A percentile compares a stretch with the other conserved stretches of the same genome.
Conservation (phyloP, 2,113 vertebrate species). For the Onychostruthus taczanowskii region DNA sequence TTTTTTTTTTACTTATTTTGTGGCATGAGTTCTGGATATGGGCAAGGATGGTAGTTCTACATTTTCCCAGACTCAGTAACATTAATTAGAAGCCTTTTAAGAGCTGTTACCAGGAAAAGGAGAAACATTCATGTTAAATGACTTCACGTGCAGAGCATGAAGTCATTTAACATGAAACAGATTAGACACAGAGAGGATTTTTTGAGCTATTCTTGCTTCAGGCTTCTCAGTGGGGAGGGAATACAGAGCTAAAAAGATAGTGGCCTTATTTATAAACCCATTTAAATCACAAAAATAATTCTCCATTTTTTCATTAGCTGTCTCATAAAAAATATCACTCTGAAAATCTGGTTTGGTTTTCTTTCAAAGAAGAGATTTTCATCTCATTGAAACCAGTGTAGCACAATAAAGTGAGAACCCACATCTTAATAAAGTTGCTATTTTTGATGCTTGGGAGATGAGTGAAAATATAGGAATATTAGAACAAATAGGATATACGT, state of each 20-base stretch:
- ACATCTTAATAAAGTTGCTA: background rate
- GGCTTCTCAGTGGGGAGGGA: background rate
- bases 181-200: background rate
- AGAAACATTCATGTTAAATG: background rate
- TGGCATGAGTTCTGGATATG: background rate
- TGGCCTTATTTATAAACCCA: conserved; percentile 22
- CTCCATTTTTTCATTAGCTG: background rate
- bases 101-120: background rate
- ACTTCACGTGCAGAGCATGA: background rate
- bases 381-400: background rate
- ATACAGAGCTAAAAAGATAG: conserved; percentile 3
- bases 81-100: conserved; percentile 5
- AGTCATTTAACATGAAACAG: conserved; percentile 9
- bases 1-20: background rate
- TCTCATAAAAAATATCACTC: background rate
- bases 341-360: background rate
- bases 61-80: background rate
- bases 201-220: conserved; percentile 23
- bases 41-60: background rate
- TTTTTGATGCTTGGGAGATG: background rate
- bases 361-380: background rate
- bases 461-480: background rate
- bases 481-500: background rate
- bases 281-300: conserved; percentile 30
- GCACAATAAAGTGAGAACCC: background rate